phyloP scores from a whole-genome alignment of 2,888 invertebrate genomes.

The Notocelia uddmanniana region DNA sequence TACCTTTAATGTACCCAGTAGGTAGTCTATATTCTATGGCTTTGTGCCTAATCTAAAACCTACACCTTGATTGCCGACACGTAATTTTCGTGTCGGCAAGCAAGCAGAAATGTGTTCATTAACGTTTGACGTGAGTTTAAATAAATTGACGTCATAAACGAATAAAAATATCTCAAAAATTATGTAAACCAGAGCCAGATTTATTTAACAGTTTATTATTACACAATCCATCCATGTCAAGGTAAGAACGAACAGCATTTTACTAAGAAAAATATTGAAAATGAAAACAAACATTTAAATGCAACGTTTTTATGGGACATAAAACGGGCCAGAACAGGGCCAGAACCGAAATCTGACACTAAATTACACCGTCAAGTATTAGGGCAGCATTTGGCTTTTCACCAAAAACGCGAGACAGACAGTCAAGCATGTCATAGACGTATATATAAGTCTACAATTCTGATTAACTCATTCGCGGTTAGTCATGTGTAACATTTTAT shows the following conservation, averaged over 20 bases:
- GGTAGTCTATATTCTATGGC: not conserved
- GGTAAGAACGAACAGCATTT: constrained; percentile 37
- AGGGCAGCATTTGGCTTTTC: constrained; percentile 52
- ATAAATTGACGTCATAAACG: constrained; percentile 19
- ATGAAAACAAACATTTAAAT: constrained; percentile 42
- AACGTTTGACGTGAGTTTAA: not conserved
- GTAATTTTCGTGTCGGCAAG: not conserved
- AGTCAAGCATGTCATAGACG: constrained; percentile 23
- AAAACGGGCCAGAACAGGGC: constrained; percentile 22
- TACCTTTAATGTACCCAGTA: too few relatives aligned
- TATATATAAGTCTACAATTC: constrained; percentile 25
- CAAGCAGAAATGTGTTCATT: not conserved
- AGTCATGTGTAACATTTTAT: constrained; percentile 39
- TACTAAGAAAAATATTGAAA: constrained; percentile 39
- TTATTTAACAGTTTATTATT: constrained; percentile 37
- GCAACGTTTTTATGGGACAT: constrained; percentile 39
- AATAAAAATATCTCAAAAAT: constrained; percentile 14
- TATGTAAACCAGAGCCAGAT: constrained; percentile 24
- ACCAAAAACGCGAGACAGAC: constrained; percentile 49
- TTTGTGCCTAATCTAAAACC: not conserved
- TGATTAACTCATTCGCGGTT: constrained; percentile 31
- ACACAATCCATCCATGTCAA: constrained; percentile 42
- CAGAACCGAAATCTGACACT: constrained; percentile 40
- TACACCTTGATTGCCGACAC: too few relatives aligned
- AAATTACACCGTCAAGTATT: constrained; percentile 39